Evolutionary conservation across 2,113 vertebrate genomes (phyloP), one percentile per base, ranked within the genome.

Genomic region (Rhinoptilus africanus): DNA sequence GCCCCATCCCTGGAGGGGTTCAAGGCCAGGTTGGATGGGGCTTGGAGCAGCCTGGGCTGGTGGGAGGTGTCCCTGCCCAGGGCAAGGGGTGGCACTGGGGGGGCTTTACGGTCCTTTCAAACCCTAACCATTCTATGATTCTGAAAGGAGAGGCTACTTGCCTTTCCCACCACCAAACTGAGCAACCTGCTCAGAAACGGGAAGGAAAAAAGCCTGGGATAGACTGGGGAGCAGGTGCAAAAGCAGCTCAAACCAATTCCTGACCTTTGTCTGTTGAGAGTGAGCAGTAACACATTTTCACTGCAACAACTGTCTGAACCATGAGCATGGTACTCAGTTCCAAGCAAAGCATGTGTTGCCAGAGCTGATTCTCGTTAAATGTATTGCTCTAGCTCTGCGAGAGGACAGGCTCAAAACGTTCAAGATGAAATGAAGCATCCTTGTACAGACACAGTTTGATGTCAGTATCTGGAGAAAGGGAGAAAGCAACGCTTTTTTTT

Each of bases 221-320:
- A 0, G 0, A 19, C 1, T 0, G 11, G 35, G 37, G 5, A 92
- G 63, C 63, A 45, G 10, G n/a, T 24, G 59, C 50, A 39, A 19
- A 50, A 80, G 7, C 2, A 5, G 80, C 73, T 67, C 26, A 23
- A 17, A 27, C 45, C 9, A 1, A 14, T 4, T 59, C 13, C 73
- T 64, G 77, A 74, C 76, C 81, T 69, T 30, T 41, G 89, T 18
- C 86, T 60, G 59, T 9, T 62, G 54, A 10, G 73, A 81, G 35
- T 76, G 76, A 92, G 32, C 3, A 23, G 22, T 30, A 67, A 67
- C 45, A 57, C 41, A 3, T 80, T 68, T 39, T 27, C 67, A 41
- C 63, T 45, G 54, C 89, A 60, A 43, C 75, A 73, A 17, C 54
- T 41, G 20, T 3, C 74, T 75, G 48, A 75, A 11, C 50, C 16